Evolutionary conservation across 2,888 invertebrate species (phyloP).

Genomic region (Tenthredo mesomela): DNA sequence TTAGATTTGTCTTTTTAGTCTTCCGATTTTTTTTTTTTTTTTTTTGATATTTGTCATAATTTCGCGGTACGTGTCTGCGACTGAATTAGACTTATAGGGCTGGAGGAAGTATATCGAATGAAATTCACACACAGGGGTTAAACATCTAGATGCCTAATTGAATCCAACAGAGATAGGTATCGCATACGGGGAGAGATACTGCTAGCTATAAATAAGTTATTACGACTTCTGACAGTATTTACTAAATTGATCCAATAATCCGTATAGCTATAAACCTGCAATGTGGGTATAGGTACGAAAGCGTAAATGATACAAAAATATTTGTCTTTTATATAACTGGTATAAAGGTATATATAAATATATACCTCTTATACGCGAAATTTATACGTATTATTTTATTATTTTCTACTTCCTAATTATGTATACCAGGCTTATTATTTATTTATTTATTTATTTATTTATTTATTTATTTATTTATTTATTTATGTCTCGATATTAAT

Average conservation of each 20-base stretch:
- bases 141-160: conserved; percentile 60
- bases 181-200: conserved; percentile 60
- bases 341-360: neutral
- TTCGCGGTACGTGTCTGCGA: neutral
- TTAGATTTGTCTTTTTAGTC: neutral
- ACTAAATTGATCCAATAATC: conserved; percentile 61
- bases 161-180: conserved; percentile 54
- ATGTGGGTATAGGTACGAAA: neutral
- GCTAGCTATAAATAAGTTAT: conserved; percentile 64
- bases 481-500: neutral
- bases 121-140: conserved; percentile 35
- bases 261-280: conserved; percentile 44
- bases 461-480: neutral
- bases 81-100: neutral
- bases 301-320: conserved; percentile 16
- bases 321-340: neutral
- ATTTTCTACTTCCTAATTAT: conserved; percentile 40
- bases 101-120: neutral
- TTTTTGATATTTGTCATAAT: neutral
- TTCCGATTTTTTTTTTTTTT: neutral
- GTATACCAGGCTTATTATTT: neutral
- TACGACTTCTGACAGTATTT: conserved; percentile 64
- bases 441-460: neutral
- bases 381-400: conserved; percentile 51
- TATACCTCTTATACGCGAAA: neutral